These are phyloP conservation scores for Pseudochromis fuscus DNA, from an alignment of 2,797 vertebrate genomes.

Conservation along the genomic window DNA sequence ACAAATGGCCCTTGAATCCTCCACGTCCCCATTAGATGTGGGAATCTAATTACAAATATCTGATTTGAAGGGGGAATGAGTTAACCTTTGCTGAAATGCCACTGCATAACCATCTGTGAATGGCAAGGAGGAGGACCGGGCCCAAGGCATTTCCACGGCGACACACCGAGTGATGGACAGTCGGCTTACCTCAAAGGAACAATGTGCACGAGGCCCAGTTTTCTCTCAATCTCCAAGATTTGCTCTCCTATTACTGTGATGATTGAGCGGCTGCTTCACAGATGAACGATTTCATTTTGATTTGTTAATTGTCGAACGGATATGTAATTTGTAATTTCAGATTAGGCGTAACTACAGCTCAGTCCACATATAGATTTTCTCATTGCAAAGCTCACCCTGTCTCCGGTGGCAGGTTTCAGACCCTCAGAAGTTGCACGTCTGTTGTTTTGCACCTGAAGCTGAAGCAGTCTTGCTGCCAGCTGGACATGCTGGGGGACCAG, in stretches of 20 bases:
- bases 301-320: constrained; percentile 1
- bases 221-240: constrained; percentile 28
- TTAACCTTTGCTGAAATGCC: constrained; percentile 84
- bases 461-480: constrained; percentile 10
- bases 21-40: constrained; percentile 65
- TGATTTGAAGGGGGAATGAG: constrained; percentile 76
- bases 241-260: constrained; percentile 17
- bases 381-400: constrained; percentile 12
- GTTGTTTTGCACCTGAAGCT: constrained; percentile 33
- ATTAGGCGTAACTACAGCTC: constrained; percentile 1
- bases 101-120: constrained; percentile 76
- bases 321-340: constrained; percentile 2
- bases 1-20: constrained; percentile 65
- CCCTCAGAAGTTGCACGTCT: constrained; percentile 14
- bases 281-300: not conserved
- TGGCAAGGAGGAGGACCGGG: constrained; percentile 67
- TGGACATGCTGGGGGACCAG: constrained; percentile 21
- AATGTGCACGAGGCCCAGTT: constrained; percentile 25
- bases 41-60: constrained; percentile 81
- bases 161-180: constrained; percentile 74
- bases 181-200: constrained; percentile 63
- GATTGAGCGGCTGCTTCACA: constrained; percentile 5
- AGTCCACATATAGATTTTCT: constrained; percentile 10
- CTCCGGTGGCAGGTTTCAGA: constrained; percentile 9
- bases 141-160: constrained; percentile 65